Evolutionary conservation across 2,797 vertebrate genomes (phyloP), one percentile per base, ranked within the genome.

Genomic region (Ceyx erithaca): DNA sequence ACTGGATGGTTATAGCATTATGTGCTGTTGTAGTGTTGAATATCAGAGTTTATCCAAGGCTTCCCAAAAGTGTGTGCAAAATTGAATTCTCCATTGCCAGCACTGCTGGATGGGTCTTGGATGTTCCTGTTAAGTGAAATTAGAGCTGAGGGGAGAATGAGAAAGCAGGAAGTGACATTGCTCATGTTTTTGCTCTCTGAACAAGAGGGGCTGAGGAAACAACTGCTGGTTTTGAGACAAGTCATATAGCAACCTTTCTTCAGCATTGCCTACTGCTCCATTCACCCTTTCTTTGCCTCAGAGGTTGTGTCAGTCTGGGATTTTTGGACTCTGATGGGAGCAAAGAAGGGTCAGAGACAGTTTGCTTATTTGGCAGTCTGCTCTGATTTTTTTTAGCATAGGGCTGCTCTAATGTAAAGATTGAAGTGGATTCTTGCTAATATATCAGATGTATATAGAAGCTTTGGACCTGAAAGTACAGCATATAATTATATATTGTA

Each of bases 351-450:
- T 52, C 41, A 61, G 54, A 61, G 59, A 5, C 16, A 35, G 26
- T 76, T 26, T 54, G 30, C 49, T 48, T 22, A 43, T 37, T 40
- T 54, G 52, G 7, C n/a, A 71, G 20, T n/a, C n/a, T 51, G 40
- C 52, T 69, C 23, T 30, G 25, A 13, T 61, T 55, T 1, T 0
- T 31, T 45, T 54, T 45, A 17, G 23, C 1, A 0, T 46, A 33
- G 31, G 51, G 35, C n/a, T 59, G n/a, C n/a, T 51, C 21, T 25
- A 10, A 40, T 28, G 19, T 33, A 12, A 59, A 51, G 21, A 30
- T 19, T 51, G 35, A 45, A 16, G n/a, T 28, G 19, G 16, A 10
- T 51, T 72, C 49, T 46, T 30, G 30, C 30, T 35, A 6, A 30
- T 30, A 2, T 22, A 30, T 46, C 13, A 31, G 43, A 21, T 14